A percentile compares a stretch with the other conserved stretches of the same genome.
These are phyloP conservation scores for Aporrectodea caliginosa DNA, from an alignment of 1,140 invertebrate genomes.

Conservation along the genomic window DNA sequence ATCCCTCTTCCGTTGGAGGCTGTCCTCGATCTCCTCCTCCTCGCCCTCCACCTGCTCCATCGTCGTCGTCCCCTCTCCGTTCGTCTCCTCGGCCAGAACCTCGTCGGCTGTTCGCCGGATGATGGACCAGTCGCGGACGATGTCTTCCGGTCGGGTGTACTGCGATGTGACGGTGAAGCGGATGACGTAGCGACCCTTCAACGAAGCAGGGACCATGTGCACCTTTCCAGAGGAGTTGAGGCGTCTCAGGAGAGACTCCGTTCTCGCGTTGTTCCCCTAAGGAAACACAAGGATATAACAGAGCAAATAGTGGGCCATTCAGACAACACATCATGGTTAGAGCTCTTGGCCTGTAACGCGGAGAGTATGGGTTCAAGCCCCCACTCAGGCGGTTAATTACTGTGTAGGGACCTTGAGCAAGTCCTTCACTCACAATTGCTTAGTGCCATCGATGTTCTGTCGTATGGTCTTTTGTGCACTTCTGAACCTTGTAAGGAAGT, in stretches of 20 bases:
- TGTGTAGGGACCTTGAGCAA: too few species aligned
- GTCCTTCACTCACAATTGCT: too few species aligned
- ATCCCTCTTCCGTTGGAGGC: constrained; percentile 23
- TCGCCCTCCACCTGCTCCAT: constrained; percentile 50
- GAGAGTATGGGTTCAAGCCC: too few species aligned
- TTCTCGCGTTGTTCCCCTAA: constrained; percentile 52
- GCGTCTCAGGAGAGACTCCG: constrained; percentile 51
- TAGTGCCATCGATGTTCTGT: too few species aligned
- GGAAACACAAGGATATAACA: constrained; percentile 6
- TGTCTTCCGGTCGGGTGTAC: constrained; percentile 81
- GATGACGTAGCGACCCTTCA: constrained; percentile 79
- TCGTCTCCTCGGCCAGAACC: constrained; percentile 56
- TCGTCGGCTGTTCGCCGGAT: constrained; percentile 74
- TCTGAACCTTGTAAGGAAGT: too few species aligned
- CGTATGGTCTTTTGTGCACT: too few species aligned
- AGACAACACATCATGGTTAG: not conserved
- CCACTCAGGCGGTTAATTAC: too few species aligned
- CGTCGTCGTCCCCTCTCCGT: constrained; percentile 12
- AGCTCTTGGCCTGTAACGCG: too few species aligned
- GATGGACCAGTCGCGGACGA: constrained; percentile 80
- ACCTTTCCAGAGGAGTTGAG: constrained; percentile 52
- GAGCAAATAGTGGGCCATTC: not conserved
- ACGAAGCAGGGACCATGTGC: constrained; percentile 54
- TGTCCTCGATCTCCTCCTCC: constrained; percentile 25
- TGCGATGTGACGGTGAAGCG: constrained; percentile 88